Conservation (phyloP, 1,140 invertebrate genomes). For the Leptonema lineaticorne region DNA sequence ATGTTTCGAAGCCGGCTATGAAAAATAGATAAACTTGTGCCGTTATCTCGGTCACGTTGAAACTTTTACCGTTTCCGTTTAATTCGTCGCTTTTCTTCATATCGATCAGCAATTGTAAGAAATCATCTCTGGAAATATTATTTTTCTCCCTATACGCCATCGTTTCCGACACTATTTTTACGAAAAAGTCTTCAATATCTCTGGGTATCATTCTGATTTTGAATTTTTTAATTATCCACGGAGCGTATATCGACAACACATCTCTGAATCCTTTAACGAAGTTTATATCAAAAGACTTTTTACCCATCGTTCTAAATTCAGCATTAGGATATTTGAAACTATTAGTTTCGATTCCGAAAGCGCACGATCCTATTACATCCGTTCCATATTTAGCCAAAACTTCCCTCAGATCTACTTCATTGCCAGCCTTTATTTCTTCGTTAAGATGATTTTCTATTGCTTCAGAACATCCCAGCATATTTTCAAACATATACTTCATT, state of each 20-base stretch:
- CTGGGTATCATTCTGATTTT: slow-evolving; percentile 41
- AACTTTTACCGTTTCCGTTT: not conserved
- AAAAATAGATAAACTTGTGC: slow-evolving; percentile 44
- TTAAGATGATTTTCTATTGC: slow-evolving; percentile 50
- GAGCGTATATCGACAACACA: slow-evolving; percentile 38
- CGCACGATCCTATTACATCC: slow-evolving; percentile 59
- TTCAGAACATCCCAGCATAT: slow-evolving; percentile 52
- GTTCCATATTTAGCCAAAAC: slow-evolving; percentile 55
- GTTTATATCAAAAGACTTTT: slow-evolving; percentile 43
- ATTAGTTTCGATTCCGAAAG: slow-evolving; percentile 61
- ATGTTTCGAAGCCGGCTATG: slow-evolving; percentile 46
- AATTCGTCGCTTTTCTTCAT: slow-evolving; percentile 19
- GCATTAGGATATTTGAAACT: slow-evolving; percentile 55
- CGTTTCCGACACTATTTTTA: slow-evolving; percentile 45
- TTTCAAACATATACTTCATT: slow-evolving; percentile 60
- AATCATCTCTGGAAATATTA: slow-evolving; percentile 52
- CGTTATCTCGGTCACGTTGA: not conserved
- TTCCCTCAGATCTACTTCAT: slow-evolving; percentile 54
- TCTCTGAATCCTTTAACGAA: slow-evolving; percentile 42
- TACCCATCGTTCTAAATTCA: slow-evolving; percentile 54
- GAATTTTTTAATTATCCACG: slow-evolving; percentile 41
- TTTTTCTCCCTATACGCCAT: slow-evolving; percentile 51
- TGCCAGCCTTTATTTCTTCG: slow-evolving; percentile 44
- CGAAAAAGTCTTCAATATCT: slow-evolving; percentile 42
- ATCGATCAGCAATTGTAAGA: slow-evolving; percentile 55